These are phyloP conservation scores for Xiphophorus hellerii DNA, from an alignment of 2,113 vertebrate genomes.

Conservation along the genomic window DNA sequence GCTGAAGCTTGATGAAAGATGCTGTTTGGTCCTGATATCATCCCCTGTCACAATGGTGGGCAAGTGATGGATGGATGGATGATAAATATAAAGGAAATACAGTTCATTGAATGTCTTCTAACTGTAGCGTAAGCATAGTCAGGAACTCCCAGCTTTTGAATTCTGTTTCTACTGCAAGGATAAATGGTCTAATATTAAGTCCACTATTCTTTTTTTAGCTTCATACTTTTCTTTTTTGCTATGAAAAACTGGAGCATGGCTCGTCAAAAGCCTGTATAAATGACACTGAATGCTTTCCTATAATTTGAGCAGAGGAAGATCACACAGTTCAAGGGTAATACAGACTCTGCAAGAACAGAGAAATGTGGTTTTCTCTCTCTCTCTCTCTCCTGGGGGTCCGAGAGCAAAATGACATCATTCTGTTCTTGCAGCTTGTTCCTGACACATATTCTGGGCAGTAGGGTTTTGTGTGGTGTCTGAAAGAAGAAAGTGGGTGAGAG, in stretches of 20 bases:
- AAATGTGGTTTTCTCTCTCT: no score
- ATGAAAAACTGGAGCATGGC: background rate
- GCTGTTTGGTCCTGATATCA: background rate
- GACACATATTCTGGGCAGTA: no score
- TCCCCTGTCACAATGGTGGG: background rate
- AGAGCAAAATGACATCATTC: no score
- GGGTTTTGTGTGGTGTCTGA: background rate
- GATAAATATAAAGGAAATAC: background rate
- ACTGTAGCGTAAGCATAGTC: no score
- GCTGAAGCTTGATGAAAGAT: constrained; percentile 8
- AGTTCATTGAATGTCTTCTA: no score
- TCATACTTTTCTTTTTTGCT: background rate
- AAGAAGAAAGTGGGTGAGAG: background rate
- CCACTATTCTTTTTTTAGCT: background rate
- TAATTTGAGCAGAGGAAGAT: background rate
- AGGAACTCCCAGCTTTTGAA: no score
- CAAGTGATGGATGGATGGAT: background rate
- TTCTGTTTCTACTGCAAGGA: no score
- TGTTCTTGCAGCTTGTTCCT: no score
- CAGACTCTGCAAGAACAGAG: background rate
- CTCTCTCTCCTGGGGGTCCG: no score
- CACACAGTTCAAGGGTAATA: background rate
- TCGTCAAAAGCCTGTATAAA: background rate
- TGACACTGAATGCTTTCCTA: background rate
- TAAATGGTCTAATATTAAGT: background rate